Base-by-base conservation (phyloP, 2,113 vertebrate species). In the Xenopus borealis region DNA sequence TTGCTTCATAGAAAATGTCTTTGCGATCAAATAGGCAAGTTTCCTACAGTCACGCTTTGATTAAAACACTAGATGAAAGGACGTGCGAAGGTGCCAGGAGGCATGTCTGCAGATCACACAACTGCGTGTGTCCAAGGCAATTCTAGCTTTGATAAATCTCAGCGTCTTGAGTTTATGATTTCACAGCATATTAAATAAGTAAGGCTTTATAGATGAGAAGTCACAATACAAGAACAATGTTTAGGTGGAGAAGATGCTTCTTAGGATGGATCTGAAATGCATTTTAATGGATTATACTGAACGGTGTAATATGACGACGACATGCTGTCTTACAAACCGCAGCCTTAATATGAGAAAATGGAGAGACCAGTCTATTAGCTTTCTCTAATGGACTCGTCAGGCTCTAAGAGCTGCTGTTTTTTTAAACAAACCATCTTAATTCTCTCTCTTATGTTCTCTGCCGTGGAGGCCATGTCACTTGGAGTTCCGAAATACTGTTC, bases 401-500 rank as follows among this genome's bases (percentile, higher is more conserved):
- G 87, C 83, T 79, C 89, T 82, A 92, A 91, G 57, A 95, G 89
- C 68, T 93, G 94, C 79, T 95, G 90, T 78, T 93, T 94, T 79
- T 93, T 95, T 85, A 96, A 91, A 83, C 93, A 93, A 83, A 96
- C 94, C 81, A 96, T 85, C 85, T 95, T 94, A 89, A 99, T 95
- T 84, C 93, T 95, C 85, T 99, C 97, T 82, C 95, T 92, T 82
- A 98, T 91, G 62, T 89, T 89, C 82, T 98, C 95, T 13, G 96
- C 96, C 50, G 94, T 92, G 53, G 94, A 90, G 20, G 96, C 95
- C 72, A 96, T 96, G 63, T 98, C 97, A 27, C 94, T 90, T 50
- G 95, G 95, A 82, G 91, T 97, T 79, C 97, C 95, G 58, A 99
- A 98, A 83, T 92, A 97, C 78, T 98, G 97, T 84, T 98, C 97